A percentile compares a stretch with the other conserved stretches of the same genome.
Evolutionary conservation across 2,113 vertebrate genomes (phyloP).

Genomic region (Athene noctua): DNA sequence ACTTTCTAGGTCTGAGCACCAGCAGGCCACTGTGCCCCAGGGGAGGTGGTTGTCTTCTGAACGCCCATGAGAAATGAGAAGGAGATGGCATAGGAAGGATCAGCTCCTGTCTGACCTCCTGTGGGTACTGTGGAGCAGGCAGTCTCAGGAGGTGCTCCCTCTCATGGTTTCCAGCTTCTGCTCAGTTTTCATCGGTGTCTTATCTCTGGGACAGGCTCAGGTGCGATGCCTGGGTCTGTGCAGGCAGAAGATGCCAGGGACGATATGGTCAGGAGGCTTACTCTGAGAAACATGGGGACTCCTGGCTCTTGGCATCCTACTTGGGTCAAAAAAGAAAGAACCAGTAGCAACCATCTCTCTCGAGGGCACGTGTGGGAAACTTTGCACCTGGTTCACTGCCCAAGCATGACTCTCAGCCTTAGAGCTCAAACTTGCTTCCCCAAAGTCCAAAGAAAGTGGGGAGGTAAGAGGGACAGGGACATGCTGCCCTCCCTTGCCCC

Average conservation of each 20-base stretch:
- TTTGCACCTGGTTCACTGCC: background rate
- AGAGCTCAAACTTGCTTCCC: background rate
- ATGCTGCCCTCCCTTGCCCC: background rate
- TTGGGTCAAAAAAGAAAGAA: background rate
- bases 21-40: fast-evolving
- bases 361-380: background rate
- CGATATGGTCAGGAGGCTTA: background rate
- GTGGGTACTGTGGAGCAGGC: background rate
- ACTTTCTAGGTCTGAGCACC: background rate
- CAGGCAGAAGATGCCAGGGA: background rate
- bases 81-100: background rate
- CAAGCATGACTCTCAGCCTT: background rate
- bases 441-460: background rate
- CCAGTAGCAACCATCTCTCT: background rate
- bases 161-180: background rate
- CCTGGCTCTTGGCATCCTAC: background rate
- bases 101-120: background rate
- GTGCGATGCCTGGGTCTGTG: background rate
- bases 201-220: background rate
- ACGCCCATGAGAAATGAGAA: background rate
- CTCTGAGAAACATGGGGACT: background rate
- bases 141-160: background rate
- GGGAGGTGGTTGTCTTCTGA: background rate
- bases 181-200: fast-evolving
- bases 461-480: background rate